Conservation (phyloP, 2,888 invertebrate species). For the Drosophila atroscutellata region DNA sequence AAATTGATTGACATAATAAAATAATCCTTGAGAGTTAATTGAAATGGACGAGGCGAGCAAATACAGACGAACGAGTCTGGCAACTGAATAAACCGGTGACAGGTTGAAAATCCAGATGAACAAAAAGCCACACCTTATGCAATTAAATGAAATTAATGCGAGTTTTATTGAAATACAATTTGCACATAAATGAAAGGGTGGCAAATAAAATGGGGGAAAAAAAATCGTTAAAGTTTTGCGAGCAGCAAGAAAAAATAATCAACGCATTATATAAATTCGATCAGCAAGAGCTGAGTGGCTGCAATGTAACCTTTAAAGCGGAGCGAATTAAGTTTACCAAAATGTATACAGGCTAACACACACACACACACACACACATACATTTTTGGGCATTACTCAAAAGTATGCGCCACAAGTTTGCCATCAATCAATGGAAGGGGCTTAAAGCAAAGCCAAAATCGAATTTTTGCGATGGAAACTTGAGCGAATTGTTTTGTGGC, state of each 20-base stretch:
- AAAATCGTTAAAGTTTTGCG: neutral
- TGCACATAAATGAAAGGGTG: constrained; percentile 46
- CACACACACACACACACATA: neutral
- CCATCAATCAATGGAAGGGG: constrained; percentile 64
- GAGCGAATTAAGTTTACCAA: constrained; percentile 39
- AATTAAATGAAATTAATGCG: constrained; percentile 76
- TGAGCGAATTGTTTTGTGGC: constrained; percentile 36
- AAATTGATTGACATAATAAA: constrained; percentile 81
- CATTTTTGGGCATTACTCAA: constrained; percentile 41
- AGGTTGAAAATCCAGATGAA: constrained; percentile 44
- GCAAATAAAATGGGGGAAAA: constrained; percentile 11
- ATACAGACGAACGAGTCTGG: constrained; percentile 26
- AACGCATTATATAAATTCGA: constrained; percentile 49
- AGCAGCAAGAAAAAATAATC: constrained; percentile 13
- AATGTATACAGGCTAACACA: neutral
- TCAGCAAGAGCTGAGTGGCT: constrained; percentile 42
- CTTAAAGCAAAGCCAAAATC: constrained; percentile 53
- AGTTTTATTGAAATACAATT: constrained; percentile 78
- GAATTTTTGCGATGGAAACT: constrained; percentile 31
- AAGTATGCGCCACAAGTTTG: constrained; percentile 54
- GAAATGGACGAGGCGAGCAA: constrained; percentile 69
- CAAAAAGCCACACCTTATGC: constrained; percentile 47
- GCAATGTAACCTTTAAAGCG: constrained; percentile 57
- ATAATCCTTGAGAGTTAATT: constrained; percentile 79
- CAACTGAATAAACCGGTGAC: constrained; percentile 55